Conservation (phyloP, 2,797 vertebrate species). For the Artibeus jamaicensis region DNA sequence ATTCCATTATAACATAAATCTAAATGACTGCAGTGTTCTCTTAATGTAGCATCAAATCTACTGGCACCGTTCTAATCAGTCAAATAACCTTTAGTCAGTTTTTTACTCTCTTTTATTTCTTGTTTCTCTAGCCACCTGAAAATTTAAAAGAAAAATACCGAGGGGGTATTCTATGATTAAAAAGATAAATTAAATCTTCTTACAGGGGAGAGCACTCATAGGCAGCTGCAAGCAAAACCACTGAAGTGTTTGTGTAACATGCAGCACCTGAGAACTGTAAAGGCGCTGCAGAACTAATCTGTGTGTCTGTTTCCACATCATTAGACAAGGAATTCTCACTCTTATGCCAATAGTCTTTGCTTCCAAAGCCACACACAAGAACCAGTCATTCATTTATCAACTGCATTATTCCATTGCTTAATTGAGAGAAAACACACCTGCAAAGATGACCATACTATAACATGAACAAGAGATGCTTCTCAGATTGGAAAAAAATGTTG, state of each 20-base stretch:
- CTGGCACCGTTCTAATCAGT: background rate
- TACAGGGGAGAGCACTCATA: background rate
- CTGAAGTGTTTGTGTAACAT: background rate
- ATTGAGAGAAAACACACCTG: constrained; percentile 51
- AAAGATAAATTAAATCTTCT: constrained; percentile 20
- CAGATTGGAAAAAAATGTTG: constrained; percentile 19
- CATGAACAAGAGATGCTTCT: constrained; percentile 15
- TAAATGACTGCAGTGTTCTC: background rate
- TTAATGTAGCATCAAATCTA: background rate
- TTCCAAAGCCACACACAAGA: background rate
- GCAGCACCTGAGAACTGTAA: background rate
- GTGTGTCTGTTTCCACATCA: constrained; percentile 20
- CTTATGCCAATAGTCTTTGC: background rate
- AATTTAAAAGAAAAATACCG: background rate
- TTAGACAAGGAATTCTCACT: background rate
- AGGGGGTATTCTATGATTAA: background rate
- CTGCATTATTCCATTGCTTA: constrained; percentile 33
- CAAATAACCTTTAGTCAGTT: background rate
- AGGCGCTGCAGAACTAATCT: background rate
- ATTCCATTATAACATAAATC: background rate
- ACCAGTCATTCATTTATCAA: background rate
- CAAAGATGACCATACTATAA: background rate
- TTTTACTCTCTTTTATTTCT: background rate
- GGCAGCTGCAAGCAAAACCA: background rate
- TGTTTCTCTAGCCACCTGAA: background rate